Evolutionary conservation across 2,797 vertebrate genomes (phyloP).

Genomic region (Neomorphus geoffroyi): DNA sequence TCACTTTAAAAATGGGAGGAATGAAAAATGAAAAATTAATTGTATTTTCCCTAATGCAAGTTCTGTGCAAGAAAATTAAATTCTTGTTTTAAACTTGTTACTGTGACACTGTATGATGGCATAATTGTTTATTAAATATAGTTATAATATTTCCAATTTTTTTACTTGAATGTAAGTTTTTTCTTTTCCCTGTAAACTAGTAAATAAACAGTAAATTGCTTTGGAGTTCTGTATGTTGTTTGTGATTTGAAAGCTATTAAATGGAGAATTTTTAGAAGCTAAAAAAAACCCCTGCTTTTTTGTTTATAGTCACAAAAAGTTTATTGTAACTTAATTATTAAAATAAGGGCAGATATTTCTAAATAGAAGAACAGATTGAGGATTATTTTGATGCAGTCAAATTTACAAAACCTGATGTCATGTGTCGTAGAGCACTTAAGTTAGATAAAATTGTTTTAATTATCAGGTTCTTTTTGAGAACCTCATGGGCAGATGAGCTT

Average conservation of each 20-base stretch:
- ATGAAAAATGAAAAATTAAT: not conserved
- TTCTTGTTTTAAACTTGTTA: not conserved
- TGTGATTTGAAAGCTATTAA: not conserved
- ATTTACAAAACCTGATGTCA: not conserved
- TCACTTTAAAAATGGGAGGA: not conserved
- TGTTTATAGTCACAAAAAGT: not conserved
- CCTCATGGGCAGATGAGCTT: not conserved
- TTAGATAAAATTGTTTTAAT: not conserved
- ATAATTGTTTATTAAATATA: not conserved
- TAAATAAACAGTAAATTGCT: not conserved
- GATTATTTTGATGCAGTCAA: not conserved
- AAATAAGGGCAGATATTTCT: not conserved
- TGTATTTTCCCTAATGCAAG: not conserved
- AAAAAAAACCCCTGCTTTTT: too few relatives aligned
- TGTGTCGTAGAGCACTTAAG: not conserved
- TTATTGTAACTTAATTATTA: not conserved
- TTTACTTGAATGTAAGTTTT: not conserved
- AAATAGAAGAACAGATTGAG: not conserved
- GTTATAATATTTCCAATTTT: not conserved
- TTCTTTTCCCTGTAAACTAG: not conserved
- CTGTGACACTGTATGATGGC: not conserved
- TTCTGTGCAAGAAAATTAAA: not conserved
- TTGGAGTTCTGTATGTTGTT: not conserved
- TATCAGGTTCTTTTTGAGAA: not conserved
- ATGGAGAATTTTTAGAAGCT: not conserved